A percentile compares a stretch with the other conserved stretches of the same genome.
Conservation (phyloP, 2,113 vertebrate species). For the Hirundichthys speculiger region DNA sequence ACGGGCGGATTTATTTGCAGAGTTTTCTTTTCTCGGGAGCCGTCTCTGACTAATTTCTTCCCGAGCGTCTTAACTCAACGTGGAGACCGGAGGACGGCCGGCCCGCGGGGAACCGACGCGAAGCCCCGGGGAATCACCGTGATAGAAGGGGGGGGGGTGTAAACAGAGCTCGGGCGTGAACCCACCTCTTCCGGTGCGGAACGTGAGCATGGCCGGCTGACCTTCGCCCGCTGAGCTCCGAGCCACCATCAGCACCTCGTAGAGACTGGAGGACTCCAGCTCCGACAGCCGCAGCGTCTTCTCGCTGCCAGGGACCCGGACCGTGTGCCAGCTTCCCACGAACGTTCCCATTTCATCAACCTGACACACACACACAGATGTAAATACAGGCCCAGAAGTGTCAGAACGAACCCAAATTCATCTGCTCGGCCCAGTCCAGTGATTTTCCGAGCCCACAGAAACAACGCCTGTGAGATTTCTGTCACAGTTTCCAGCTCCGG, state of each 20-base stretch:
- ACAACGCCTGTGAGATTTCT: slow-evolving; percentile 33
- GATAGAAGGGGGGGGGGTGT: no score
- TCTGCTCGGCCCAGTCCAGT: neutral
- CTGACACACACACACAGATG: slow-evolving; percentile 72
- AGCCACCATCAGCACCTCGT: slow-evolving; percentile 97
- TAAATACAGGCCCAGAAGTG: slow-evolving; percentile 13
- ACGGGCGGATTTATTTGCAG: no score
- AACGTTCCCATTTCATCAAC: slow-evolving; percentile 84
- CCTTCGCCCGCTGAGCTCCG: slow-evolving; percentile 89
- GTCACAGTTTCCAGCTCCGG: slow-evolving; percentile 67
- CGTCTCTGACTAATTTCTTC: neutral
- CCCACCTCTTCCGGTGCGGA: slow-evolving; percentile 95
- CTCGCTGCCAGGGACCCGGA: slow-evolving; percentile 94
- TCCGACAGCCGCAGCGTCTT: slow-evolving; percentile 90
- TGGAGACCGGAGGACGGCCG: no score
- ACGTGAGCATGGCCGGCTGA: slow-evolving; percentile 97
- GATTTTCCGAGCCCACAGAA: slow-evolving; percentile 22
- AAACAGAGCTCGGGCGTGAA: neutral
- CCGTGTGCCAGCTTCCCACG: slow-evolving; percentile 88
- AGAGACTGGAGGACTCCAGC: slow-evolving; percentile 93
- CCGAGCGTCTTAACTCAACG: no score
- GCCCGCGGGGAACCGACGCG: slow-evolving; percentile 15
- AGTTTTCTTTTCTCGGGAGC: no score
- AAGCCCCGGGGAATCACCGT: no score
- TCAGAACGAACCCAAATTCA: slow-evolving; percentile 8